phyloP scores from a whole-genome alignment of 2,113 vertebrate species.

The Perognathus longimembris region DNA sequence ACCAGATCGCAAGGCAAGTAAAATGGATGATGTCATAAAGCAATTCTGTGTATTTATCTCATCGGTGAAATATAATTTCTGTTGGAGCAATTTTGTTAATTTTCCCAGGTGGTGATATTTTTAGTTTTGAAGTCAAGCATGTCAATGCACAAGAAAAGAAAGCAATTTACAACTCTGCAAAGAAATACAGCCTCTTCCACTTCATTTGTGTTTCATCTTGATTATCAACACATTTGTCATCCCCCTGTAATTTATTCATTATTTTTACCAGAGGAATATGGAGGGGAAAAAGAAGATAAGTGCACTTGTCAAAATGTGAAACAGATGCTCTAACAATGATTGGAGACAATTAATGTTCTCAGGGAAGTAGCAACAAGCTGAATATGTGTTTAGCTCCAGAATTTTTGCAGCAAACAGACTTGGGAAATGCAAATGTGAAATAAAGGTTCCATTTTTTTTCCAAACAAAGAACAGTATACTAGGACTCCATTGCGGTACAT shows the following conservation, averaged over 20 bases:
- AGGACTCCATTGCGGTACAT: constrained; percentile 37
- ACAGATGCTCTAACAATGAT: constrained; percentile 88
- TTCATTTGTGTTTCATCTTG: constrained; percentile 87
- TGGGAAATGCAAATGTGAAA: constrained; percentile 82
- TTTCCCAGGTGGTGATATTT: constrained; percentile 80
- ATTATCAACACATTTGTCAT: constrained; percentile 88
- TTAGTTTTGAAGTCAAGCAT: constrained; percentile 79
- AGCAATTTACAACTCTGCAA: constrained; percentile 85
- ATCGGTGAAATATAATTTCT: constrained; percentile 37
- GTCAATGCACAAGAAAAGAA: constrained; percentile 79
- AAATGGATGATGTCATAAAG: constrained; percentile 29
- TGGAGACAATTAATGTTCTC: constrained; percentile 88
- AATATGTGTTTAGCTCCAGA: constrained; percentile 74
- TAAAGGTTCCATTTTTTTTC: constrained; percentile 77
- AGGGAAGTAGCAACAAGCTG: constrained; percentile 80
- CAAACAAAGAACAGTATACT: constrained; percentile 65
- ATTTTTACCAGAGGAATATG: constrained; percentile 84
- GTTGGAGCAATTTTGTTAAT: constrained; percentile 72
- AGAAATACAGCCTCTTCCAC: constrained; percentile 83
- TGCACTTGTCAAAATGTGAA: constrained; percentile 88
- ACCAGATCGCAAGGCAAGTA: constrained; percentile 24
- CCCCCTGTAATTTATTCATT: constrained; percentile 89
- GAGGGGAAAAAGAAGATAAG: constrained; percentile 82
- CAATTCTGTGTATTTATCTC: constrained; percentile 66
- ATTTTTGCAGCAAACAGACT: constrained; percentile 78